These are phyloP conservation scores for Myripristis jacobus DNA, from an alignment of 2,797 vertebrate genomes.

Conservation along the genomic window DNA sequence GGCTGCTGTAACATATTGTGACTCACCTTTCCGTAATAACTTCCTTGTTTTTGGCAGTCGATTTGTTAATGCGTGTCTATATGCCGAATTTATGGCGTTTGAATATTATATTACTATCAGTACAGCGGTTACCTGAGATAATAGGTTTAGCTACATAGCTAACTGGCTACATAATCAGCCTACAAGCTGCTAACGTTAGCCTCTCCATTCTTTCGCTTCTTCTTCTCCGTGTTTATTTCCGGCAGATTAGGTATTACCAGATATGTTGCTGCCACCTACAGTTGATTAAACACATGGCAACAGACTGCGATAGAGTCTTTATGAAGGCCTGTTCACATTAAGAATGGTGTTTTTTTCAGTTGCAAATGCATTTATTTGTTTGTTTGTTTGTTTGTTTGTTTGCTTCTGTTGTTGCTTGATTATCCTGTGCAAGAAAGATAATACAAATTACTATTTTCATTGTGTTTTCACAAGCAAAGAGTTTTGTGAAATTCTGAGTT, in stretches of 20 bases:
- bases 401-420: too few species aligned
- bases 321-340: too few species aligned
- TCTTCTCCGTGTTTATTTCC: constrained; percentile 19
- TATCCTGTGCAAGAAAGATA: too few species aligned
- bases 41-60: neutral
- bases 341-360: too few species aligned
- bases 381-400: too few species aligned
- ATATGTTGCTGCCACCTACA: constrained; percentile 33
- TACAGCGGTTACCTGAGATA: neutral
- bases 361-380: too few species aligned
- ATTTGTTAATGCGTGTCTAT: neutral
- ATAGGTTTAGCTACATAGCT: constrained; percentile 50
- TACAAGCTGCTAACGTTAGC: constrained; percentile 59
- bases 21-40: constrained; percentile 55
- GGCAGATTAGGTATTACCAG: neutral
- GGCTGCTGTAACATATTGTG: neutral
- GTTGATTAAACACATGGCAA: neutral
- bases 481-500: too few species aligned
- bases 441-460: too few species aligned
- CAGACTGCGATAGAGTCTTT: too few species aligned
- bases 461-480: too few species aligned
- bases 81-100: neutral
- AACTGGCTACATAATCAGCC: constrained; percentile 18
- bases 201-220: constrained; percentile 22
- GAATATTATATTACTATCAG: constrained; percentile 3